Conservation (phyloP, 2,113 vertebrate genomes). For the Serinus canaria region DNA sequence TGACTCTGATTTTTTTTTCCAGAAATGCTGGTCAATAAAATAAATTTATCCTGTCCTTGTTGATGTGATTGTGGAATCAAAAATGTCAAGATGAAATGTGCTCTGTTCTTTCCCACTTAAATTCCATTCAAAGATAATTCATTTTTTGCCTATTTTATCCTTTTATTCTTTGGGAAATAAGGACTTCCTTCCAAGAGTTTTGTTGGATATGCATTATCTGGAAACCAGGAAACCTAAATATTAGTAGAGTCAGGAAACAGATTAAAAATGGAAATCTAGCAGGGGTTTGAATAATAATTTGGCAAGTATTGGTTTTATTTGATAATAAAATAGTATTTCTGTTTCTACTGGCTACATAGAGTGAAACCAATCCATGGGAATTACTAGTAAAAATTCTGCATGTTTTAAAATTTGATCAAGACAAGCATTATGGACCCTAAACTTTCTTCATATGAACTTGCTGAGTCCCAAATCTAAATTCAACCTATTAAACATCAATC, state of each 20-base stretch:
- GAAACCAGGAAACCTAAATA: background rate
- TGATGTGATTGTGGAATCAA: background rate
- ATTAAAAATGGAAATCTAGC: background rate
- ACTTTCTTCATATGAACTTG: background rate
- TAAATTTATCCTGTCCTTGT: background rate
- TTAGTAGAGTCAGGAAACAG: background rate
- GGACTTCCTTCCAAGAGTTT: background rate
- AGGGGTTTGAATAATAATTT: background rate
- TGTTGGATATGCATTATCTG: background rate
- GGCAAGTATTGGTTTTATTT: background rate
- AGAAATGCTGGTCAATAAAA: background rate
- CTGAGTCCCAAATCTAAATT: background rate
- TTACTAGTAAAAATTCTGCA: background rate
- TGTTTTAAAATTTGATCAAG: background rate
- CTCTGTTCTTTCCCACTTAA: background rate
- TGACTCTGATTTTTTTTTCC: background rate
- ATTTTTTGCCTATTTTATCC: background rate
- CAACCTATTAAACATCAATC: background rate
- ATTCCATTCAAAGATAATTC: background rate
- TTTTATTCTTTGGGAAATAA: background rate
- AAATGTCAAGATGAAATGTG: background rate
- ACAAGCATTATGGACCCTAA: background rate
- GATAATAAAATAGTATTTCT: background rate
- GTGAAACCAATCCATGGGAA: background rate
- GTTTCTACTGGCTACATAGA: background rate